Evolutionary conservation across 2,888 invertebrate species (phyloP).

Genomic region (Augochlorella aurata): DNA sequence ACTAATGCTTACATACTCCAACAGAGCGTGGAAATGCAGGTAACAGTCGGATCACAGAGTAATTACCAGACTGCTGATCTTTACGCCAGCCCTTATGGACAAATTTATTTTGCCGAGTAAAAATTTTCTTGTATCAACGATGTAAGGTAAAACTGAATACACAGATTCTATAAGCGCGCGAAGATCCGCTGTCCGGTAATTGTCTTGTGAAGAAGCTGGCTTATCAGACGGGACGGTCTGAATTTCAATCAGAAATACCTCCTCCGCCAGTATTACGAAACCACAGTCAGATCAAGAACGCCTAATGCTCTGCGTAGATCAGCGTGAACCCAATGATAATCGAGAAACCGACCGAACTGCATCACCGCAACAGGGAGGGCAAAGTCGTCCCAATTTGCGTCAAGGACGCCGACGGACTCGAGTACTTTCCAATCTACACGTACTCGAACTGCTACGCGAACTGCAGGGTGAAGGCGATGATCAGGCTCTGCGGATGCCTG

Average conservation of each 20-base stretch:
- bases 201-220: not conserved
- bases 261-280: too few species aligned
- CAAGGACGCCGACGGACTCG: constrained; percentile 61
- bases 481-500: constrained; percentile 74
- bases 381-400: constrained; percentile 27
- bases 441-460: constrained; percentile 75
- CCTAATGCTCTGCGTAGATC: constrained; percentile 37
- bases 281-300: not conserved
- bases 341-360: constrained; percentile 17
- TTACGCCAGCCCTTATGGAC: not conserved
- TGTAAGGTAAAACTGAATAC: too few species aligned
- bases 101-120: too few species aligned
- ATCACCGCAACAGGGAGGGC: constrained; percentile 7
- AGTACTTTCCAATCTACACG: constrained; percentile 73
- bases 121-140: too few species aligned
- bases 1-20: constrained; percentile 46
- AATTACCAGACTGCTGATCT: too few species aligned
- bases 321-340: constrained; percentile 24
- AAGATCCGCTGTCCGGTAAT: not conserved
- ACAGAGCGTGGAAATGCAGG: constrained; percentile 51
- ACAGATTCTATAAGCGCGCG: not conserved
- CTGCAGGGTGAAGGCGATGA: constrained; percentile 66
- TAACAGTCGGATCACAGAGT: constrained; percentile 12
- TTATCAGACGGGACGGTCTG: not conserved
- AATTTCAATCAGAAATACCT: not conserved